These are phyloP conservation scores for Paratrypauchen microcephalus DNA, from an alignment of 2,797 vertebrate genomes.

Conservation along the genomic window DNA sequence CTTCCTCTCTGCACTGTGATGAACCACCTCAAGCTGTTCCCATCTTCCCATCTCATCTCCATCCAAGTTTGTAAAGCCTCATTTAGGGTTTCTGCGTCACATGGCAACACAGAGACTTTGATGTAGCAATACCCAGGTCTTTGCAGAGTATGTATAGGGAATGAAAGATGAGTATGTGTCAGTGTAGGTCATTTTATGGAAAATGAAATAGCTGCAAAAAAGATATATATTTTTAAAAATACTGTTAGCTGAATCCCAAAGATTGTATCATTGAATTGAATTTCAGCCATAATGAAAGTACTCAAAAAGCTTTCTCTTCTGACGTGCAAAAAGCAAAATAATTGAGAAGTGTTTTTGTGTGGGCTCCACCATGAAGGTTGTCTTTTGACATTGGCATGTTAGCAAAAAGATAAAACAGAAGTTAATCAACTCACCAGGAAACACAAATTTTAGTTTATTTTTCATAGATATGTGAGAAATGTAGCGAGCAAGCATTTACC, in stretches of 20 bases:
- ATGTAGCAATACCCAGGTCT: background rate
- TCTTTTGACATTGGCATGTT: background rate
- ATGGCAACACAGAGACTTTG: slow-evolving; percentile 2
- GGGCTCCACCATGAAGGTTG: background rate
- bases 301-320: background rate
- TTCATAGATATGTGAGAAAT: background rate
- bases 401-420: background rate
- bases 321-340: background rate
- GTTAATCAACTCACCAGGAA: background rate
- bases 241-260: background rate
- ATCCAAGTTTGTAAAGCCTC: slow-evolving; percentile 48
- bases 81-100: slow-evolving; percentile 35
- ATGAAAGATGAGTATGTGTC: background rate
- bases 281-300: background rate
- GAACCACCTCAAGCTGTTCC: slow-evolving; percentile 73
- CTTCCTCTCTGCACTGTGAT: slow-evolving; percentile 62
- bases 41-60: slow-evolving; percentile 54
- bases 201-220: background rate
- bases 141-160: background rate
- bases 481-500: no score
- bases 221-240: background rate
- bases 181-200: background rate
- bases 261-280: background rate
- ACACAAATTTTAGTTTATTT: background rate
- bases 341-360: background rate